Percentiles rank a stretch among this genome's conserved stretches.
Conservation (phyloP, 37 sponge, comb jelly and placozoan species). For the Ephydatia muelleri region DNA sequence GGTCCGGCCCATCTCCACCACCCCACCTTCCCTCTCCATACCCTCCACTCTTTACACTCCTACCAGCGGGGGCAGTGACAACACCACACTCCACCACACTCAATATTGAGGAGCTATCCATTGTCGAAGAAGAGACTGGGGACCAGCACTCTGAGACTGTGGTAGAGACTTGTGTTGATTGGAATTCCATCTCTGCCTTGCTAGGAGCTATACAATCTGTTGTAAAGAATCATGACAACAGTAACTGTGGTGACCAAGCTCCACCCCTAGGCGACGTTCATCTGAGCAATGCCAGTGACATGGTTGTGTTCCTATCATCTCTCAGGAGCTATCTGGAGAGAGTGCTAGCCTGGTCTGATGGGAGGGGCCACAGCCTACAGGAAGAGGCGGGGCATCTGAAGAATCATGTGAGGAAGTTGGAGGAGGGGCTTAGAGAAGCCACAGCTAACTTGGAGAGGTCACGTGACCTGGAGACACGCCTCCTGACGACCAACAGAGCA, state of each 20-base stretch:
- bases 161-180: not conserved
- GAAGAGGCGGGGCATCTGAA: constrained; percentile 26
- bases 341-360: not conserved
- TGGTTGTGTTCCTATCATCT: not conserved
- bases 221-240: not conserved
- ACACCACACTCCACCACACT: not conserved
- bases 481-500: not conserved
- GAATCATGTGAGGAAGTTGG: constrained; percentile 1
- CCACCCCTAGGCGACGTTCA: not conserved
- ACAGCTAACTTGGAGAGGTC: not conserved
- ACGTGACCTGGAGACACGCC: not conserved
- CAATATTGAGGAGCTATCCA: not conserved
- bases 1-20: not conserved
- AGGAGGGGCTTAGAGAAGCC: not conserved
- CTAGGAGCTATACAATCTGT: not conserved
- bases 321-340: too few species aligned
- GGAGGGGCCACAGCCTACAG: not conserved
- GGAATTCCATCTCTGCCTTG: not conserved
- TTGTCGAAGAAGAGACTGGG: not conserved
- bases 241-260: not conserved
- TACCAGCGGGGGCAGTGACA: too few species aligned
- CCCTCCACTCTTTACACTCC: not conserved
- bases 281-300: not conserved
- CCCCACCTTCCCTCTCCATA: not conserved
- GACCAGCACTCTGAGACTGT: not conserved